Evolutionary conservation across 2,113 vertebrate genomes (phyloP).

Genomic region (Neolamprologus caudopunctatus): DNA sequence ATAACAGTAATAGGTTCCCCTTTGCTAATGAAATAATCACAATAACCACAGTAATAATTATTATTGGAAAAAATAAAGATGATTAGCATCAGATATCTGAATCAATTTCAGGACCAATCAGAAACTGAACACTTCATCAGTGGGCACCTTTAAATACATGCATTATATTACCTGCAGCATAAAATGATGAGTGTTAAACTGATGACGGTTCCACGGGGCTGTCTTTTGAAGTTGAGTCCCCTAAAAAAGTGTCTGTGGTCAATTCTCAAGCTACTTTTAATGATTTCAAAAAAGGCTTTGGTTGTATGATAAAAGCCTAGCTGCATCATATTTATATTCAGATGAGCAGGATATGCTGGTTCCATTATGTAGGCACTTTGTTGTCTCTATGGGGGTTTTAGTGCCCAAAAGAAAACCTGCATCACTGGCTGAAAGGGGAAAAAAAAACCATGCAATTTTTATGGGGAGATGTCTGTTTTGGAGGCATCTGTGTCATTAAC

Average conservation of each 20-base stretch:
- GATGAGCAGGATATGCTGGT: background rate
- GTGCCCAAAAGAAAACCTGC: background rate
- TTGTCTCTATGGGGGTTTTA: background rate
- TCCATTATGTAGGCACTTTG: background rate
- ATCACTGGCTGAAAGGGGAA: background rate
- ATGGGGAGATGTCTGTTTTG: background rate
- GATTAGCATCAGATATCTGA: background rate
- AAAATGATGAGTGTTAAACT: background rate
- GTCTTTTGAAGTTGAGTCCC: background rate
- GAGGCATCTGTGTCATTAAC: background rate
- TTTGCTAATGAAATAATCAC: background rate
- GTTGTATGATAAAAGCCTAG: background rate
- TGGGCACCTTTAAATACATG: background rate
- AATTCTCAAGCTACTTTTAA: background rate
- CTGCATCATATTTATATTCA: background rate
- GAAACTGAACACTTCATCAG: background rate
- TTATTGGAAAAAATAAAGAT: background rate
- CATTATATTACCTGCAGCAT: background rate
- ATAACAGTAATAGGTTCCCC: background rate
- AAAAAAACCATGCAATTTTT: background rate
- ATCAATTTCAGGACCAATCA: background rate
- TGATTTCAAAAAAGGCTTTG: background rate
- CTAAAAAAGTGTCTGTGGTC: background rate
- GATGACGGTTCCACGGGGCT: background rate
- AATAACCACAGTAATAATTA: background rate